Evolutionary conservation across 1,140 invertebrate species (phyloP), one percentile per base, ranked within the genome.

Genomic region (Drosophila tristis): DNA sequence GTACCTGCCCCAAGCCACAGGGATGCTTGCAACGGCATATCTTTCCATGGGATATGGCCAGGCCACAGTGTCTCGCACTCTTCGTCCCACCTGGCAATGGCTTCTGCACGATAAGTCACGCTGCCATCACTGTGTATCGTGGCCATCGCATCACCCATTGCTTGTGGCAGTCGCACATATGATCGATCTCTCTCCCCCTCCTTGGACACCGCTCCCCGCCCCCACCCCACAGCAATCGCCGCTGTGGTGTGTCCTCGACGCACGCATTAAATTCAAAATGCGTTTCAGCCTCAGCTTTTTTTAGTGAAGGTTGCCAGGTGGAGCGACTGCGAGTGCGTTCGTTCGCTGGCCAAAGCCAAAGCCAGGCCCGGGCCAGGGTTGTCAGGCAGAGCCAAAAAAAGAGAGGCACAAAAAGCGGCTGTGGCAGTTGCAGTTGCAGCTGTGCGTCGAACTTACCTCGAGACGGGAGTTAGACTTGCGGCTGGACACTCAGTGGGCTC

Each of bases 211-310:
- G 51, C 39, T 15, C 4, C 11, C 26, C 35, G 8, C 20, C 11
- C 44, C 6, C 11, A 23, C 11, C 11, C 0, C 2, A 29, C 51
- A 26, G 35, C 39, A 44, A 58, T 48, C 26, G 25, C 39, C 25
- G 9, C 35, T n/a, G 31, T 58, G 29, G 26, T 23, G 23, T 49
- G 61, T 81, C 26, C 78, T 62, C 68, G 66, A 51, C 70, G 66
- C 59, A 78, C 79, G 75, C 79, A 84, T 84, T 86, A 75, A 86
- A 86, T 87, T 89, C 72, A 74, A 87, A 87, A 87, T 87, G 84
- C 84, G 84, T 87, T 89, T 77, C 74, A 78, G 66, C 58, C 45
- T 67, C 16, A 16, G 16, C 16, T 74, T 84, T 86, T 77, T 74
- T 62, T 62, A 49, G 59, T 65, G 82, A 87, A 87, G 82, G 82